Evolutionary conservation across 2,888 invertebrate species (phyloP).

Genomic region (Nezara viridula): DNA sequence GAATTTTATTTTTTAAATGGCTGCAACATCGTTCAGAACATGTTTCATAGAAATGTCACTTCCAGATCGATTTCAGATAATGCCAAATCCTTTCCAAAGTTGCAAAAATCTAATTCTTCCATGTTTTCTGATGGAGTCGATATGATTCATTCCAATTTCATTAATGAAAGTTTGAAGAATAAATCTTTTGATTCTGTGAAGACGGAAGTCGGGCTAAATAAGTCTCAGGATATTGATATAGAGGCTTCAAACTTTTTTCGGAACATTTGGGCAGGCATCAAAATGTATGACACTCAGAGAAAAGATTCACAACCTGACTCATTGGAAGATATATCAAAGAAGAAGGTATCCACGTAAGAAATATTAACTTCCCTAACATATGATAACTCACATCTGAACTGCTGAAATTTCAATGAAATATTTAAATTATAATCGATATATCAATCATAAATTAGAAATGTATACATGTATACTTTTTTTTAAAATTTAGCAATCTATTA

Average conservation of each 20-base stretch:
- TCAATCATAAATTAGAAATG: too few relatives aligned
- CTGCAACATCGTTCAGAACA: not conserved
- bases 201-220: not conserved
- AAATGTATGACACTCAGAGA: not conserved
- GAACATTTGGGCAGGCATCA: not conserved
- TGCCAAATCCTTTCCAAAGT: not conserved
- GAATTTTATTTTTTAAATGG: not conserved
- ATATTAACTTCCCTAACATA: not conserved
- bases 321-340: not conserved
- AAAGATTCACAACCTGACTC: not conserved
- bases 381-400: not conserved
- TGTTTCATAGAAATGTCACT: not conserved
- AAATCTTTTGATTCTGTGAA: not conserved
- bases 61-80: not conserved
- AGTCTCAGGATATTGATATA: not conserved
- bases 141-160: not conserved
- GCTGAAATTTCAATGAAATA: not conserved
- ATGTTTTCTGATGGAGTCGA: not conserved
- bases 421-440: too few relatives aligned
- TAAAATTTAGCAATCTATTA: too few relatives aligned
- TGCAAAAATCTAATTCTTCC: not conserved
- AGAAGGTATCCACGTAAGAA: not conserved
- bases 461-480: too few relatives aligned
- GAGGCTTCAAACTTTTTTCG: not conserved
- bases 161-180: not conserved